These are phyloP conservation scores for Kradibia gibbosae DNA, from an alignment of 1,140 invertebrate species.

Conservation along the genomic window DNA sequence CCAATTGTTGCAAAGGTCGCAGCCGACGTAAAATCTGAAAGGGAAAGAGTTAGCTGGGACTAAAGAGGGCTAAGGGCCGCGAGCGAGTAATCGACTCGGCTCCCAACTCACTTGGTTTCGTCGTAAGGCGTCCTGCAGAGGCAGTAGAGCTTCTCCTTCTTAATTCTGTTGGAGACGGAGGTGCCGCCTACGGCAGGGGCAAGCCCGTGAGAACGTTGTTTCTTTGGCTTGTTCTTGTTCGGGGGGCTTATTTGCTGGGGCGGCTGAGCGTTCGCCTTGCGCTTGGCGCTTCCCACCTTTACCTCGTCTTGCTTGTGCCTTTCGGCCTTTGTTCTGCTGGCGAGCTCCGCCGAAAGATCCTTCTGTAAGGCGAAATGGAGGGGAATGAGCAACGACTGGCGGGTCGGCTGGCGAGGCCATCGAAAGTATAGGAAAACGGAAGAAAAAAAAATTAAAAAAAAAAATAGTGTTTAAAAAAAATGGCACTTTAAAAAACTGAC, in stretches of 20 bases:
- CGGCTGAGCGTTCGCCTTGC: slow-evolving; percentile 73
- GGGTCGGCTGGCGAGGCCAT: too few species aligned
- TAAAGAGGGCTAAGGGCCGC: too few species aligned
- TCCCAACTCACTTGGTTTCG: slow-evolving; percentile 83
- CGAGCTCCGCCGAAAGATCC: slow-evolving; percentile 80
- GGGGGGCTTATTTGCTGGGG: slow-evolving; percentile 71
- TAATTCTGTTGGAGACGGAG: slow-evolving; percentile 67
- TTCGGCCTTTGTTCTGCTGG: slow-evolving; percentile 79
- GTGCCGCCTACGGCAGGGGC: slow-evolving; percentile 61
- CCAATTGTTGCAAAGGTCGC: slow-evolving; percentile 98
- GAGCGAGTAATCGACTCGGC: too few species aligned
- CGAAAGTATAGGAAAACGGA: neutral
- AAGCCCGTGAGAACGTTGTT: slow-evolving; percentile 61
- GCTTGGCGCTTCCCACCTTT: slow-evolving; percentile 74
- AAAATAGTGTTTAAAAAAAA: neutral
- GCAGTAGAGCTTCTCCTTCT: slow-evolving; percentile 92
- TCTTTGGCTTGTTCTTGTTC: slow-evolving; percentile 66
- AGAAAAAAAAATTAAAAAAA: neutral
- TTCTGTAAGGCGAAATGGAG: slow-evolving; percentile 70
- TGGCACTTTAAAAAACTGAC: too few species aligned
- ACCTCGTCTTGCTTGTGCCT: slow-evolving; percentile 82
- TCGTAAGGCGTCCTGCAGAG: slow-evolving; percentile 96
- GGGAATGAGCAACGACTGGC: neutral
- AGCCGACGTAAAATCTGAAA: slow-evolving; percentile 95
- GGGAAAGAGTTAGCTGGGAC: too few species aligned